Evolutionary conservation across 2,113 vertebrate genomes (phyloP).

Genomic region (Proteles cristata): DNA sequence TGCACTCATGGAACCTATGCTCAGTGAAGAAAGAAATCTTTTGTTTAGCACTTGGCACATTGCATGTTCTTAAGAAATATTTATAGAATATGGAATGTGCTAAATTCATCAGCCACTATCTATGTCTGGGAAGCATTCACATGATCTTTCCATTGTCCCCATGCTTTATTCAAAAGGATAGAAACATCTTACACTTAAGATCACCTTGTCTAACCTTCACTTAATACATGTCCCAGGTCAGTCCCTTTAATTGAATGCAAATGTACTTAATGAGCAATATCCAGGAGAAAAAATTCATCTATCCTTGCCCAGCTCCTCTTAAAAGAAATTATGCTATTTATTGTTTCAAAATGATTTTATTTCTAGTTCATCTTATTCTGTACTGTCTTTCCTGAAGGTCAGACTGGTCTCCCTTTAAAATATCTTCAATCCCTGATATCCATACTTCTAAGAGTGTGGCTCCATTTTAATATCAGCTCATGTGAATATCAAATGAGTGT

Average conservation of each 20-base stretch:
- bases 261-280: not conserved
- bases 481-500: conserved; percentile 74
- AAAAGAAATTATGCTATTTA: conserved; percentile 16
- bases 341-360: conserved; percentile 48
- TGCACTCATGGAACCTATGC: not conserved
- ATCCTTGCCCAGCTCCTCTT: not conserved
- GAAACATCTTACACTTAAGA: not conserved
- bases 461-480: conserved; percentile 75
- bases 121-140: not conserved
- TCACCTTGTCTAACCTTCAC: not conserved
- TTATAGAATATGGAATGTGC: not conserved
- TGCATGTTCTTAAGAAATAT: not conserved
- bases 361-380: not conserved
- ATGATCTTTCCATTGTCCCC: fast-evolving
- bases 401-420: conserved; percentile 14
- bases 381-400: conserved; percentile 55
- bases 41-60: not conserved
- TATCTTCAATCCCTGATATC: conserved; percentile 52
- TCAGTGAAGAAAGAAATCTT: not conserved
- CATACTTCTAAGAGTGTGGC: conserved; percentile 62
- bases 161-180: not conserved
- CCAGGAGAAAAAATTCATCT: not conserved
- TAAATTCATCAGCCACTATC: not conserved
- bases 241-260: not conserved
- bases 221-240: not conserved